Evolutionary conservation across 2,888 invertebrate genomes (phyloP), one percentile per base, ranked within the genome.

Genomic region (Calliphora vomitoria): DNA sequence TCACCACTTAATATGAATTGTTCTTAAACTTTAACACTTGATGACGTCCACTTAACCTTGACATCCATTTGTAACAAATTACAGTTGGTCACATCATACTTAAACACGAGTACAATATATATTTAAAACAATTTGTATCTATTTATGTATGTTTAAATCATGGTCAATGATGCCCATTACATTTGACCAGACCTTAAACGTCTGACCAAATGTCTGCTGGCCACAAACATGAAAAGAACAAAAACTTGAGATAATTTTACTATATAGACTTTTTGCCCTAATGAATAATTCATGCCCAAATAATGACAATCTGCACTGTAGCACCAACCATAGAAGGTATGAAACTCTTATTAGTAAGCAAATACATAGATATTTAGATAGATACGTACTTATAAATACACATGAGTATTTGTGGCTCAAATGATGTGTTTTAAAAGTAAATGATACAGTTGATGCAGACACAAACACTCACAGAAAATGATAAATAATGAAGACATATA

Each of bases 171-270:
- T 79, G 78, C 41, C 41, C n/a, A 72, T 72, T 75, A 50, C 38
- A 75, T 38, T 82, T 62, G n/a, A 20, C 18, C 69, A 84, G 41
- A 79, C 79, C 84, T 62, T 80, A 74, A 80, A 62, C 35, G 85
- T 80, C 85, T 60, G 84, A 80, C 84, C 60, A 74, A 79, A 80
- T 80, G 84, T 85, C 79, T 85, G 68, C 58, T 79, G 58, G 50
- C 47, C 20, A 38, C n/a, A 38, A 10, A 38, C 4, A n/a, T 38
- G 64, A 18, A 13, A 41, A 44, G 50, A n/a, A 50, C 10, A 44
- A n/a, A 11, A 75, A 62, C 62, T 47, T 13, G n/a, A 58, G n/a
- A 79, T 44, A 44, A 69, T 20, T 47, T 35, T 50, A 69, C 35
- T 62, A 58, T 50, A 64, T 25, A 15, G 15, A 38, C 31, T 18